A percentile compares a stretch with the other conserved stretches of the same genome.
Evolutionary conservation across 2,797 vertebrate species (phyloP).

Genomic region (Diceros bicornis): DNA sequence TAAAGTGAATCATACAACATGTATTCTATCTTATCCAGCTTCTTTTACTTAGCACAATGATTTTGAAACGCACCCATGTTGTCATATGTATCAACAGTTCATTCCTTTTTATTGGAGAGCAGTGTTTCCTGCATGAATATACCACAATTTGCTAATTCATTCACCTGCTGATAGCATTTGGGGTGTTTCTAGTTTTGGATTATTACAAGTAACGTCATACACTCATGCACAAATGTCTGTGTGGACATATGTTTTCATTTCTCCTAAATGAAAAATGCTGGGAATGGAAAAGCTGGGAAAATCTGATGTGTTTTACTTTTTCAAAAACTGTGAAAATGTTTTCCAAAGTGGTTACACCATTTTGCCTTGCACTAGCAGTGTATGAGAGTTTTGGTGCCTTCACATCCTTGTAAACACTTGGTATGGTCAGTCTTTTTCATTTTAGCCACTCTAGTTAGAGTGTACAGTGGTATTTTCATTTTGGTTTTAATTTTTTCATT

Average conservation of each 20-base stretch:
- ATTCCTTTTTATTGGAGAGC: neutral
- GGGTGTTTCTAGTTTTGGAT: neutral
- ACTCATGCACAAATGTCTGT: neutral
- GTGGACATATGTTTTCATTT: neutral
- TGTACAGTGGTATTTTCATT: neutral
- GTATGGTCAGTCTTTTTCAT: neutral
- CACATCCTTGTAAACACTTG: neutral
- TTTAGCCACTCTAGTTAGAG: neutral
- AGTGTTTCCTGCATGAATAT: neutral
- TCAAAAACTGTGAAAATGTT: neutral
- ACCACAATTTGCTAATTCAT: neutral
- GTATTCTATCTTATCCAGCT: neutral
- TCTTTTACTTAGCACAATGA: neutral
- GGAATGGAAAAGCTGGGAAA: neutral
- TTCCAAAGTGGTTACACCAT: neutral
- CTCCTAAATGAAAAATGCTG: neutral
- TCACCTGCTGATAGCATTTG: neutral
- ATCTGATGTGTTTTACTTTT: constrained; percentile 2
- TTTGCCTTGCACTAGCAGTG: neutral
- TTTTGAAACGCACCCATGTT: neutral
- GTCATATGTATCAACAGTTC: neutral
- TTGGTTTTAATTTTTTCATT: constrained; percentile 12
- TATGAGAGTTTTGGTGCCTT: neutral
- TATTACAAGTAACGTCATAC: neutral
- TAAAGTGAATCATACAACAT: neutral